Conservation (phyloP, 2,113 vertebrate species). For the Lipophrys pholis region DNA sequence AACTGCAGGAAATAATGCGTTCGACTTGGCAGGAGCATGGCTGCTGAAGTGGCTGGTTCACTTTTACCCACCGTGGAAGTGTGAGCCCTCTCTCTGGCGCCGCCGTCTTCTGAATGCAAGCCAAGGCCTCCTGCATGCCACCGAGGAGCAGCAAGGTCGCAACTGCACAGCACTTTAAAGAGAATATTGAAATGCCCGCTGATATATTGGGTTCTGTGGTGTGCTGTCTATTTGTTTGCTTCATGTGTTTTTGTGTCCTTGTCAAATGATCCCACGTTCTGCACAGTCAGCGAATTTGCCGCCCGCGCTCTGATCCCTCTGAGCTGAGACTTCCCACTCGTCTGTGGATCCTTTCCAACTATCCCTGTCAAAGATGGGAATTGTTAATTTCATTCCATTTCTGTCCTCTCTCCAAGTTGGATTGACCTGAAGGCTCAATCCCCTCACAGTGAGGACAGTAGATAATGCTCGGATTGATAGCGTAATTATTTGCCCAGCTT, state of each 20-base stretch:
- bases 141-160: slow-evolving; percentile 51
- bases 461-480: slow-evolving; percentile 49
- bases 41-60: slow-evolving; percentile 57
- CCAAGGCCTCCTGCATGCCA: slow-evolving; percentile 61
- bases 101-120: slow-evolving; percentile 51
- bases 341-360: slow-evolving; percentile 24
- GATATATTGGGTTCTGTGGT: slow-evolving; percentile 62
- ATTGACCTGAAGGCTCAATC: slow-evolving; percentile 44
- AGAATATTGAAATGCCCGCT: slow-evolving; percentile 65
- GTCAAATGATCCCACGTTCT: slow-evolving; percentile 41
- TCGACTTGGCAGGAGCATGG: slow-evolving; percentile 51
- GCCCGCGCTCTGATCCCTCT: slow-evolving; percentile 14
- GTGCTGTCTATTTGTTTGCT: slow-evolving; percentile 48
- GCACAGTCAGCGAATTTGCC: slow-evolving; percentile 33
- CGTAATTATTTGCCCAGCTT: slow-evolving; percentile 52
- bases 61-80: slow-evolving; percentile 40
- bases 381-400: slow-evolving; percentile 10
- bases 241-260: slow-evolving; percentile 52
- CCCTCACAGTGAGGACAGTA: slow-evolving; percentile 19
- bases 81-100: slow-evolving; percentile 36
- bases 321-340: slow-evolving; percentile 6
- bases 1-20: slow-evolving; percentile 47
- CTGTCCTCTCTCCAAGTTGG: slow-evolving; percentile 30
- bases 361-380: not conserved
- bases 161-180: slow-evolving; percentile 57